Conservation (phyloP, 2,797 vertebrate genomes). For the Anabas testudineus region DNA sequence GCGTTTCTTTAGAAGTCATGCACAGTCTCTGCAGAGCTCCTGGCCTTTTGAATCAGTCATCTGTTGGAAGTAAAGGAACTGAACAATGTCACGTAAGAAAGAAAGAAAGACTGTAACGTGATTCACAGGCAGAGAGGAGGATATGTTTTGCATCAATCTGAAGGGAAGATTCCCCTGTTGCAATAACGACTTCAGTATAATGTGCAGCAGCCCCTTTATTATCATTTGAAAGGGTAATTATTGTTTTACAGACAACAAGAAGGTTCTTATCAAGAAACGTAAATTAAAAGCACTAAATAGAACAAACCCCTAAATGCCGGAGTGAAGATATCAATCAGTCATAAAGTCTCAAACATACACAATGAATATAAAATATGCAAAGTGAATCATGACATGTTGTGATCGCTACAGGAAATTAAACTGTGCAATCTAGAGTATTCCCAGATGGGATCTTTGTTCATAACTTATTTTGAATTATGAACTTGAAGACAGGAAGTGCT, state of each 20-base stretch:
- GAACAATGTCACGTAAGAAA: slow-evolving; percentile 46
- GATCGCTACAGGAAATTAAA: slow-evolving; percentile 32
- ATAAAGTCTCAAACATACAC: background rate
- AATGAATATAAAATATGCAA: background rate
- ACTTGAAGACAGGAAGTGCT: background rate
- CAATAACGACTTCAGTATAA: slow-evolving; percentile 2
- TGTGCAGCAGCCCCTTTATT: background rate
- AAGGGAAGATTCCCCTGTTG: slow-evolving; percentile 21
- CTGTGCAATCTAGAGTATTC: background rate
- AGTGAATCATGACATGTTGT: slow-evolving; percentile 2
- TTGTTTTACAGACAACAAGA: slow-evolving; percentile 6
- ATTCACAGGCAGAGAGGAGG: slow-evolving; percentile 38
- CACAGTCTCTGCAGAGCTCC: slow-evolving; percentile 64
- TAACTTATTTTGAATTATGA: slow-evolving; percentile 8
- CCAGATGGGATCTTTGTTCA: slow-evolving; percentile 5
- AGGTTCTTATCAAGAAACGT: slow-evolving; percentile 21
- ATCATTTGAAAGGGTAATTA: slow-evolving; percentile 24
- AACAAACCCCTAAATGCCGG: background rate
- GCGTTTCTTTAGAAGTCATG: slow-evolving; percentile 62
- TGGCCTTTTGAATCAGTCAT: slow-evolving; percentile 77
- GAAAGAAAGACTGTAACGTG: slow-evolving; percentile 32
- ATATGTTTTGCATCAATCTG: slow-evolving; percentile 7
- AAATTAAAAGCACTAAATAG: background rate
- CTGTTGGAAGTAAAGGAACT: slow-evolving; percentile 62
- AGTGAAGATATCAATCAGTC: background rate